Conservation (phyloP, 2,797 vertebrate species). For the Mareca penelope region DNA sequence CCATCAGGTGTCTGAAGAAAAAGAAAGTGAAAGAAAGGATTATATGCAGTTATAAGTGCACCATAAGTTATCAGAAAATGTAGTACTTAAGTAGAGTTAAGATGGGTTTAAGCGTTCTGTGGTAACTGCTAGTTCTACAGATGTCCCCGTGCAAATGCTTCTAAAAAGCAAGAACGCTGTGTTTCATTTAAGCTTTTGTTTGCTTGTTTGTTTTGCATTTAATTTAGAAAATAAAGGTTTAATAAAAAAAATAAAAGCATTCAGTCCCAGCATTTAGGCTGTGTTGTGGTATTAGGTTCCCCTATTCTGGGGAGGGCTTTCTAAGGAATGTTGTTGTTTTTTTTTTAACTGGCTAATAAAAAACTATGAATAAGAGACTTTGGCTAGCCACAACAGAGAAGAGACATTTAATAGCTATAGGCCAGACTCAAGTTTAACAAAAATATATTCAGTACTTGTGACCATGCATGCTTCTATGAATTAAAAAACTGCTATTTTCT, state of each 20-base stretch:
- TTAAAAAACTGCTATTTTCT: constrained; percentile 31
- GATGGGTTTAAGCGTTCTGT: neutral
- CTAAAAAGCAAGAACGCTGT: neutral
- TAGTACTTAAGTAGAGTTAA: neutral
- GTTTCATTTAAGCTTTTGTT: neutral
- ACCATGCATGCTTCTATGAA: neutral
- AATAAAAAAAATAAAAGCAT: neutral
- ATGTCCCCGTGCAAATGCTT: neutral
- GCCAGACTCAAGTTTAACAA: neutral
- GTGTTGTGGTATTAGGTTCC: neutral
- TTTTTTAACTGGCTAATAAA: neutral
- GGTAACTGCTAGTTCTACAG: neutral
- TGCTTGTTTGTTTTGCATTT: neutral
- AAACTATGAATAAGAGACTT: neutral
- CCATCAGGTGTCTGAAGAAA: neutral
- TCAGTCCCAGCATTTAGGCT: neutral
- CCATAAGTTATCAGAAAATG: neutral
- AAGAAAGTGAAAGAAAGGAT: neutral
- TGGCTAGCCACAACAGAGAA: neutral
- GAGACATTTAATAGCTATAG: neutral
- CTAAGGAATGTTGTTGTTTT: neutral
- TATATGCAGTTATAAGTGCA: neutral
- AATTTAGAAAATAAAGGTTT: neutral
- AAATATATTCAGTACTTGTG: neutral
- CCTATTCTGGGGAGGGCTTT: neutral